Base-by-base conservation (phyloP, 2,113 vertebrate species). In the Osmerus eperlanus region DNA sequence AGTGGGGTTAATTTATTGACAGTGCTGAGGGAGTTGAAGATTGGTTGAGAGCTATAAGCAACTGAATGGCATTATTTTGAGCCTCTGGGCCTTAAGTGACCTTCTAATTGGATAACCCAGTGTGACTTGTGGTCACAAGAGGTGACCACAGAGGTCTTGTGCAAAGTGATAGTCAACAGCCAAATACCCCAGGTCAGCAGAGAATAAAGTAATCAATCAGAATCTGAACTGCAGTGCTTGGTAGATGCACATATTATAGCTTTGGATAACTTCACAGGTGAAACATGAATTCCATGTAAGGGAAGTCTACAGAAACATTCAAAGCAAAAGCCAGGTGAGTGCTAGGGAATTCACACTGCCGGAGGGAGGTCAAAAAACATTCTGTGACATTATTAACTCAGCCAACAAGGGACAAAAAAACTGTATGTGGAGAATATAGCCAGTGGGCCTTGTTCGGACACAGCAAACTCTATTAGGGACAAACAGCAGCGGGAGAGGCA, bases 401-500 rank as follows among this genome's bases (percentile, higher is more conserved):
- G 9, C 29, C 55, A 60, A 59, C 28, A 21, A 21, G n/a, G 67
- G 67, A 15, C 15, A 32, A 23, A 9, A 47, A 51, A n/a, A 2
- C 29, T 51, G 36, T 19, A 47, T 18, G 32, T 11, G 9, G 29
- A 14, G 32, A 58, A 19, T 47, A 51, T 25, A 12, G 28, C 19
- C 9, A 47, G 47, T 70, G 56, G 15, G 32, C 70, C 72, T 75
- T 69, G 41, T 36, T 71, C 47, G 41, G 32, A 65, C 36, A 32
- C 41, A 29, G 56, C 3, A 68, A 28, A 68, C 61, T 71, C 72
- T 12, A 15, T 53, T 52, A 14, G 72, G 65, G 63, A 60, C 64
- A 74, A 73, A 71, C 78, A 80, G 28, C 79, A 75, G 70, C 75
- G 72, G 59, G 36, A 3, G 32, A 47, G 8, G 16, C 25, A 28